Percentiles rank a stretch among this genome's conserved stretches.
phyloP scores from a whole-genome alignment of 2,888 invertebrate genomes.

The Byasa hedistus region DNA sequence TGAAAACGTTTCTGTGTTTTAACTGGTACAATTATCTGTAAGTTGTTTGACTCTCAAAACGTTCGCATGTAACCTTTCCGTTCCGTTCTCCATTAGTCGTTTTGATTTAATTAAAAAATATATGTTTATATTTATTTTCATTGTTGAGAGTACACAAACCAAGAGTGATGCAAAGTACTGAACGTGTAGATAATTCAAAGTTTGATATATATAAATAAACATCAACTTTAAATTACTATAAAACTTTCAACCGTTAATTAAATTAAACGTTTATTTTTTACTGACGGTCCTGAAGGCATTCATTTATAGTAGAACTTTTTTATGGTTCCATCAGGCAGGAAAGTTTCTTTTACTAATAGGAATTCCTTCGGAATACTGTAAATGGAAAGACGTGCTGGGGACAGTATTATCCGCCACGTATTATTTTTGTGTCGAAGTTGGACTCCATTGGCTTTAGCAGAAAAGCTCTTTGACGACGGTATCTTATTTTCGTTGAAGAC shows the following conservation, averaged over 20 bases:
- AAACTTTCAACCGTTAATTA: constrained; percentile 34
- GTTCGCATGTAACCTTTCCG: too few species aligned
- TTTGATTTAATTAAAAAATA: neutral
- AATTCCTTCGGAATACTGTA: constrained; percentile 72
- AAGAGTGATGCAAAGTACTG: neutral
- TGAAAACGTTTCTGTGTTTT: neutral
- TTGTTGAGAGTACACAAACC: too few species aligned
- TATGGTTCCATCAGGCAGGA: constrained; percentile 68
- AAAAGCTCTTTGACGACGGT: constrained; percentile 52
- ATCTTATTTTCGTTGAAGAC: constrained; percentile 36
- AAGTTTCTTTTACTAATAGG: constrained; percentile 70
- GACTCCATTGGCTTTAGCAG: constrained; percentile 59
- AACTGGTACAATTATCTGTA: too few species aligned
- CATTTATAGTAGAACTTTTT: constrained; percentile 68
- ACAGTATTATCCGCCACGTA: constrained; percentile 65
- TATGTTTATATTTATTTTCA: neutral
- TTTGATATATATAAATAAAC: neutral
- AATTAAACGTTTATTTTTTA: constrained; percentile 57
- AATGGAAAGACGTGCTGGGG: constrained; percentile 73
- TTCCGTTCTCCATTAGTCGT: neutral
- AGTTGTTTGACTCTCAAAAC: too few species aligned
- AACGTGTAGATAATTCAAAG: neutral
- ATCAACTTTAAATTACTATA: neutral
- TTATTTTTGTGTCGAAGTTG: constrained; percentile 65
- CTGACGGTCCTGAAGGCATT: constrained; percentile 60